phyloP scores from a whole-genome alignment of 2,888 invertebrate species.

The Nomada lathburiana region DNA sequence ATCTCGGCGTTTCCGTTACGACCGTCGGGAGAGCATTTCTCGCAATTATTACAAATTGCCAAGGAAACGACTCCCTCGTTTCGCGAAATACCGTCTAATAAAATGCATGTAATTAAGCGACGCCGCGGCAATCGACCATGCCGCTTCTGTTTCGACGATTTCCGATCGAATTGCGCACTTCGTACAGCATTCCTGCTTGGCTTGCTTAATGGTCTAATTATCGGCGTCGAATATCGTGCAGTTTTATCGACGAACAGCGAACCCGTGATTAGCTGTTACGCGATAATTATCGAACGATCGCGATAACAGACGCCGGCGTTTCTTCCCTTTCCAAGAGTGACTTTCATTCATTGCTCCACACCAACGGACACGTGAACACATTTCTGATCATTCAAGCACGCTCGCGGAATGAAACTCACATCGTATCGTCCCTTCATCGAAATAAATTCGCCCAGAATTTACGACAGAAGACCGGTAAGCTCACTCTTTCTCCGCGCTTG shows the following conservation, averaged over 20 bases:
- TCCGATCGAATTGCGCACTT: constrained; percentile 4
- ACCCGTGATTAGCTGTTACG: background rate
- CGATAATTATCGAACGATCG: constrained; percentile 1
- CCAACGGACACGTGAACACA: too few species aligned
- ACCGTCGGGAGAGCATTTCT: background rate
- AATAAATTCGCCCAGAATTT: too few species aligned
- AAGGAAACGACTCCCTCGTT: background rate
- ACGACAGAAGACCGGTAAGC: background rate
- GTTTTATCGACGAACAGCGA: too few species aligned
- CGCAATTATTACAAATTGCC: constrained; percentile 27
- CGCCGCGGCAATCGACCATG: background rate
- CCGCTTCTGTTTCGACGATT: background rate
- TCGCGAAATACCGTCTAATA: constrained; percentile 1
- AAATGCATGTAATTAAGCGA: background rate
- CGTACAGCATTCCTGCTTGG: too few species aligned
- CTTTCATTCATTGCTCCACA: too few species aligned
- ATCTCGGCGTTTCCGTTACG: background rate
- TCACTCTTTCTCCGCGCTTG: background rate
- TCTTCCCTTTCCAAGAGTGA: too few species aligned
- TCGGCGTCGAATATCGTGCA: constrained; percentile 8
- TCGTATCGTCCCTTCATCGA: too few species aligned
- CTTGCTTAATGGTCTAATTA: constrained; percentile 7
- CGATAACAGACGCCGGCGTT: background rate
- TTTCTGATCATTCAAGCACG: too few species aligned
- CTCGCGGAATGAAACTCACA: too few species aligned